Evolutionary conservation across 2,797 vertebrate species (phyloP).

Genomic region (Peromyscus melanophrys): DNA sequence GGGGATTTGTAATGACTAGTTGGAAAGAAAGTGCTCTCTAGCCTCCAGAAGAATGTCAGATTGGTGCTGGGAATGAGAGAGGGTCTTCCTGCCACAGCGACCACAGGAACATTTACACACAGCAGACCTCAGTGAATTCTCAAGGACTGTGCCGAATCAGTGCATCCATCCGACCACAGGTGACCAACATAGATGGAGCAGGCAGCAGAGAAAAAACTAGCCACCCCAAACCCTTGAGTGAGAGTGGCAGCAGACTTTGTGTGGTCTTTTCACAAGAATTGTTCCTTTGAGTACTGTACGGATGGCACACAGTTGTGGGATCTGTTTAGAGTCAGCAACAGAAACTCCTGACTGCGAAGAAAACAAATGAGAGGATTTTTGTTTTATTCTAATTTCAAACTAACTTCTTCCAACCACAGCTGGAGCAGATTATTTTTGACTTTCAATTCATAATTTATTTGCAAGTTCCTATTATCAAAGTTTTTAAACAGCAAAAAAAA

Average conservation of each 20-base stretch:
- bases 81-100: not conserved
- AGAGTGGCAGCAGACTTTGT: not conserved
- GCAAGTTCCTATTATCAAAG: slow-evolving; percentile 71
- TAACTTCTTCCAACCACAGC: slow-evolving; percentile 62
- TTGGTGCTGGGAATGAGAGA: not conserved
- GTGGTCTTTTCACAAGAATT: not conserved
- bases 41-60: not conserved
- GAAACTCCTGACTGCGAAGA: slow-evolving; percentile 57
- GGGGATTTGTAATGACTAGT: not conserved
- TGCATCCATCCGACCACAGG: not conserved
- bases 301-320: not conserved
- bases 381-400: slow-evolving; percentile 76
- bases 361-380: slow-evolving; percentile 8
- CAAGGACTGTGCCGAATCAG: not conserved
- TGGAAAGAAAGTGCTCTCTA: not conserved
- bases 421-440: slow-evolving; percentile 82
- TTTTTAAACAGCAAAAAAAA: slow-evolving; percentile 37
- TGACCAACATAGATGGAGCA: not conserved
- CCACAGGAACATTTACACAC: not conserved
- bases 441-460: slow-evolving; percentile 85
- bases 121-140: not conserved
- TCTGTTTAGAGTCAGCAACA: slow-evolving; percentile 33
- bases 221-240: not conserved
- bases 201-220: not conserved
- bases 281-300: not conserved